phyloP scores from a whole-genome alignment of 1,140 invertebrate genomes.

The Drosophila erecta region DNA sequence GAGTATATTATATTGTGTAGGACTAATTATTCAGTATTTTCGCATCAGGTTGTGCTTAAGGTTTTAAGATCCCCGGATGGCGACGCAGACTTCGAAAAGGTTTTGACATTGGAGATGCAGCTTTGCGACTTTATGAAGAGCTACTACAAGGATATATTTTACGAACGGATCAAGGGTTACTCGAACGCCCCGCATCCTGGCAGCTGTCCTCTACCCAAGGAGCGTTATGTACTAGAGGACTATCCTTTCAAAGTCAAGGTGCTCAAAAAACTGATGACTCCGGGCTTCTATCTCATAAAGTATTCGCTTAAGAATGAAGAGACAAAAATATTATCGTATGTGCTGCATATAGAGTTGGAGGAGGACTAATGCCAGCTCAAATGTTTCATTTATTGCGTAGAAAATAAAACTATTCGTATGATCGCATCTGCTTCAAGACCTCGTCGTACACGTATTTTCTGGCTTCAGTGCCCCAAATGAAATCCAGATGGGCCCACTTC shows the following conservation, averaged over 20 bases:
- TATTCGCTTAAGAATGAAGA: slow-evolving; percentile 13
- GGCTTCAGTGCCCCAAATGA: slow-evolving; percentile 88
- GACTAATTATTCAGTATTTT: neutral
- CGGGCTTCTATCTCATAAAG: slow-evolving; percentile 50
- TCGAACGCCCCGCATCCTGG: slow-evolving; percentile 61
- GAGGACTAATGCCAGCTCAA: slow-evolving; percentile 5
- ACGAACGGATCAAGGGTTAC: slow-evolving; percentile 55
- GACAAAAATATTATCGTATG: slow-evolving; percentile 25
- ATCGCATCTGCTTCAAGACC: slow-evolving; percentile 64
- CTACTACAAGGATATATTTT: slow-evolving; percentile 61
- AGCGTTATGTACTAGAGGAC: slow-evolving; percentile 48
- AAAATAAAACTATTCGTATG: slow-evolving; percentile 50
- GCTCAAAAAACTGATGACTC: slow-evolving; percentile 31
- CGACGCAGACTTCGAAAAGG: slow-evolving; percentile 22
- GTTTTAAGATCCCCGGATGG: slow-evolving; percentile 1
- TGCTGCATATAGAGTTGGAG: slow-evolving; percentile 6
- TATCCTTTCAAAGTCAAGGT: slow-evolving; percentile 45
- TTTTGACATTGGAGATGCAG: slow-evolving; percentile 12
- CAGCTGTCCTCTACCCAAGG: slow-evolving; percentile 51
- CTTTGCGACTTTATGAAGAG: slow-evolving; percentile 53
- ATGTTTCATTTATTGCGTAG: slow-evolving; percentile 33
- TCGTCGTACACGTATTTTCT: slow-evolving; percentile 87
- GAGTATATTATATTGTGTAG: neutral
- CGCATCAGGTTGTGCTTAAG: slow-evolving; percentile 11
- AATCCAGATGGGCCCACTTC: slow-evolving; percentile 90